Evolutionary conservation across 2,888 invertebrate species (phyloP).

Genomic region (Spodoptera exigua): DNA sequence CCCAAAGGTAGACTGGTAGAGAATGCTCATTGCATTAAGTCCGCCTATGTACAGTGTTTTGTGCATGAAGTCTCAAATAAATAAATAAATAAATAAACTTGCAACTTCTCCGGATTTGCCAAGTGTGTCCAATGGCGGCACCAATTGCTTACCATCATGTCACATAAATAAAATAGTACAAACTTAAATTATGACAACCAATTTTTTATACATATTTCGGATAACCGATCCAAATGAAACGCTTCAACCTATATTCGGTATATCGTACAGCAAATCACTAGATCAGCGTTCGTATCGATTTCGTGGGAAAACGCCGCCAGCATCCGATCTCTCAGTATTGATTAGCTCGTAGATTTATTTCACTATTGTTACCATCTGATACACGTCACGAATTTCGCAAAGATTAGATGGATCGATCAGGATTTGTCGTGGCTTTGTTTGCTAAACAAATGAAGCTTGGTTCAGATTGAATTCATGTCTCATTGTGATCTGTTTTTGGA

Average conservation of each 20-base stretch:
- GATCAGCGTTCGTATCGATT: constrained; percentile 56
- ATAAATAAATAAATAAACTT: no score
- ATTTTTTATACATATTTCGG: no score
- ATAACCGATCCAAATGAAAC: not conserved
- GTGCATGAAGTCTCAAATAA: no score
- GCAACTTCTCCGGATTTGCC: no score
- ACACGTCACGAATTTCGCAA: constrained; percentile 67
- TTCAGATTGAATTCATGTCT: constrained; percentile 7
- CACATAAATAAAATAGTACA: no score
- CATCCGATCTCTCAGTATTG: constrained; percentile 70
- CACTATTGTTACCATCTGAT: constrained; percentile 74
- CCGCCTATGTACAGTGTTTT: no score
- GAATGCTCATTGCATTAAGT: no score
- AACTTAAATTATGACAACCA: no score
- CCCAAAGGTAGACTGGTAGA: no score
- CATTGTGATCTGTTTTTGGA: constrained; percentile 7
- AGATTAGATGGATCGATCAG: constrained; percentile 40
- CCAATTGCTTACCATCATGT: no score
- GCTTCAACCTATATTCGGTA: constrained; percentile 53
- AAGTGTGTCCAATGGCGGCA: no score
- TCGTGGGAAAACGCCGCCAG: constrained; percentile 76
- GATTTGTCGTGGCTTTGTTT: constrained; percentile 49
- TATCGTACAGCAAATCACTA: constrained; percentile 69
- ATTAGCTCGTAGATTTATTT: constrained; percentile 74
- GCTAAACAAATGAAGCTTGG: constrained; percentile 29